Percentiles rank a stretch among this genome's conserved stretches.
Evolutionary conservation across 2,113 vertebrate genomes (phyloP).

Genomic region (Diglossa brunneiventris): DNA sequence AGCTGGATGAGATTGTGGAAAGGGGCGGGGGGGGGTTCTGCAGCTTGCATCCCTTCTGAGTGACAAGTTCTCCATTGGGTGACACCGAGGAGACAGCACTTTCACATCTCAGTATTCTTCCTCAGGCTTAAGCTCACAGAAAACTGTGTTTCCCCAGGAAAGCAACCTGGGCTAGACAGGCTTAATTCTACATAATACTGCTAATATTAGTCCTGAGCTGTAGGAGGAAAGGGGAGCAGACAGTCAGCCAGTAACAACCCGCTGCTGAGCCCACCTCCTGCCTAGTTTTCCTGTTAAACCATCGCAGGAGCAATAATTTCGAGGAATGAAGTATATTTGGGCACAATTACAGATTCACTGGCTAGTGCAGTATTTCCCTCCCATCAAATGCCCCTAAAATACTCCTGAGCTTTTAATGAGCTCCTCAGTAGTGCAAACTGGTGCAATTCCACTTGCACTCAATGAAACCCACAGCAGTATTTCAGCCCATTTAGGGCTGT

Average conservation of each 20-base stretch:
- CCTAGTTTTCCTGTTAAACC: not conserved
- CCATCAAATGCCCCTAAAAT: not conserved
- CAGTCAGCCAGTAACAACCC: not conserved
- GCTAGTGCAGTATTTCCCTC: not conserved
- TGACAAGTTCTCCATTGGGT: too few relatives aligned
- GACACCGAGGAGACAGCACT: not conserved
- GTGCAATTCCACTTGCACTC: not conserved
- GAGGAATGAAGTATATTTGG: not conserved
- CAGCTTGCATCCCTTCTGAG: not conserved
- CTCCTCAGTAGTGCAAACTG: not conserved
- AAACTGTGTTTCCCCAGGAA: not conserved
- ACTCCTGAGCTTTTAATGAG: not conserved
- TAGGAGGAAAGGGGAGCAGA: not conserved
- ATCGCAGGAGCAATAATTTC: not conserved
- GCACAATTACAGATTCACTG: not conserved
- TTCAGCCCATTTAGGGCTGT: not conserved
- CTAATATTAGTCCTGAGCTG: too few relatives aligned
- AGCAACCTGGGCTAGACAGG: not conserved
- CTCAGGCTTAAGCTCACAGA: not conserved
- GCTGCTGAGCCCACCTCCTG: not conserved
- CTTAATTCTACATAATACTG: fast-evolving
- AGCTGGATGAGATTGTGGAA: not conserved
- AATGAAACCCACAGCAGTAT: fast-evolving
- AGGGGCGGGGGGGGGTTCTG: not conserved
- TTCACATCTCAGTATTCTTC: too few relatives aligned